phyloP scores from a whole-genome alignment of 2,797 vertebrate species.

The Tenualosa ilisha region DNA sequence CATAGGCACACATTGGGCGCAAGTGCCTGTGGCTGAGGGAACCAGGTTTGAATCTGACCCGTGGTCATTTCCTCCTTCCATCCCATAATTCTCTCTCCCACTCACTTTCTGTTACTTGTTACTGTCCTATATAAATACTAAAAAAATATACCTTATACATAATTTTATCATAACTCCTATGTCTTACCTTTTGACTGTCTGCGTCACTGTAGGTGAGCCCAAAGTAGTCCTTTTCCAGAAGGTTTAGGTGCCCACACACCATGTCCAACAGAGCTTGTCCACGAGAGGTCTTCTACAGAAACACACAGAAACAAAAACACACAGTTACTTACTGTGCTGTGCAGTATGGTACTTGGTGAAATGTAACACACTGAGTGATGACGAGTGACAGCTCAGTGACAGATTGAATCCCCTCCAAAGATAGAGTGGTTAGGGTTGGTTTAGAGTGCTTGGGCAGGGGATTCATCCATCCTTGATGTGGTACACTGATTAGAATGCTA shows the following conservation, averaged over 20 bases:
- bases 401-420: neutral
- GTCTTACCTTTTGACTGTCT: constrained; percentile 91
- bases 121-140: no score
- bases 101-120: no score
- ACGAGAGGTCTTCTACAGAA: constrained; percentile 87
- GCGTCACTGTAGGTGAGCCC: constrained; percentile 91
- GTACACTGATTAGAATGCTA: neutral
- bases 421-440: neutral
- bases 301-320: neutral
- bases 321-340: neutral
- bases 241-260: constrained; percentile 94
- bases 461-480: neutral
- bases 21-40: no score
- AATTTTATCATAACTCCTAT: neutral
- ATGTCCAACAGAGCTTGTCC: constrained; percentile 90
- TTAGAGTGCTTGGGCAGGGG: neutral
- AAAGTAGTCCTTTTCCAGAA: constrained; percentile 97
- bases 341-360: neutral
- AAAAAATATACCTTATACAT: neutral
- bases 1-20: no score
- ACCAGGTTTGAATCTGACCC: no score
- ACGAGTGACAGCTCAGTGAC: no score
- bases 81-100: no score
- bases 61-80: no score
- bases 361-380: neutral